A percentile compares a stretch with the other conserved stretches of the same genome.
Evolutionary conservation across 2,797 vertebrate genomes (phyloP).

Genomic region (Salarias fasciatus): DNA sequence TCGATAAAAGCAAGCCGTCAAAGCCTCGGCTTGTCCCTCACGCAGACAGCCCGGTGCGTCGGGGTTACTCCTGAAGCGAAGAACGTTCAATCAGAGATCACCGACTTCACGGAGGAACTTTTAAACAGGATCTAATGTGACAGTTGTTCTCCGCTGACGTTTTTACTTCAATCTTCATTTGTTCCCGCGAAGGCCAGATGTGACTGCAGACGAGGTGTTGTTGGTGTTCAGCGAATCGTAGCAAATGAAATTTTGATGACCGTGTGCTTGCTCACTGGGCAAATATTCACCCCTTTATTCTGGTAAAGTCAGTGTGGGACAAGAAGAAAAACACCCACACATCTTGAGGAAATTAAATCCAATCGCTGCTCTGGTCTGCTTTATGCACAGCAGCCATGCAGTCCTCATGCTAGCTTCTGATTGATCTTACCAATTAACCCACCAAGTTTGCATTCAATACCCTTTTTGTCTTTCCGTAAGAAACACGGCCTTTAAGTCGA

Average conservation of each 20-base stretch:
- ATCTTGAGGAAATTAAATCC: background rate
- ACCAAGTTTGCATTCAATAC: background rate
- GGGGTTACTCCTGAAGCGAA: too few relatives aligned
- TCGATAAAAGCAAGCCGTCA: constrained; percentile 16
- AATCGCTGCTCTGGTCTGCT: background rate
- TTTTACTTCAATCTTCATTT: constrained; percentile 2
- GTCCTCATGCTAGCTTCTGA: too few relatives aligned
- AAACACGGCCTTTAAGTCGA: background rate
- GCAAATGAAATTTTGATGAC: background rate
- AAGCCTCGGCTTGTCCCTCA: background rate
- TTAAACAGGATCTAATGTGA: constrained; percentile 1
- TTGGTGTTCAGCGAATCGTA: background rate
- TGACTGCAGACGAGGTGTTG: background rate
- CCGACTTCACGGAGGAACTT: background rate
- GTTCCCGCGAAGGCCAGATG: background rate
- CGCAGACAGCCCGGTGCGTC: background rate
- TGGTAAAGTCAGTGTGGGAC: background rate
- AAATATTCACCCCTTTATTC: background rate
- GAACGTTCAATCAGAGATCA: too few relatives aligned
- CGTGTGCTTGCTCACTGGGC: constrained; percentile 1
- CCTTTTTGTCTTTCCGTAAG: constrained; percentile 1
- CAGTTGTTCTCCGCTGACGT: constrained; percentile 3
- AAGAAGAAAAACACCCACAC: background rate
- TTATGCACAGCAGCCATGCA: too few relatives aligned
- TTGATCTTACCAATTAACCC: too few relatives aligned